phyloP scores from a whole-genome alignment of 2,113 vertebrate species.

The Dinomys branickii region DNA sequence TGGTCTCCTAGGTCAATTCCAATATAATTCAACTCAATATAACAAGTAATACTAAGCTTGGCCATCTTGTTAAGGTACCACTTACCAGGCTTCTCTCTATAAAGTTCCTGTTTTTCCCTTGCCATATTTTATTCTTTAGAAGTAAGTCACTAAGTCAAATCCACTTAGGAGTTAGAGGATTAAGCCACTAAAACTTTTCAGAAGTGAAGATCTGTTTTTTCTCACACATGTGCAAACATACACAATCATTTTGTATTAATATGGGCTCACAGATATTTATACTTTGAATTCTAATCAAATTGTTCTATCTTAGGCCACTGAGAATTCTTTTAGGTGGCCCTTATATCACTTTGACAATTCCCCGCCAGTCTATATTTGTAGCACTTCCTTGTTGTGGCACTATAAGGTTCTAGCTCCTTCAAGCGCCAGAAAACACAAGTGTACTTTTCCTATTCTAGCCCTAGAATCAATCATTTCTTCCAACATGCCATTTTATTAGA shows the following conservation, averaged over 20 bases:
- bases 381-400: conserved; percentile 7
- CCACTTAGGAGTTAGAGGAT: not conserved
- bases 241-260: not conserved
- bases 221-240: not conserved
- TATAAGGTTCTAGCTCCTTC: not conserved
- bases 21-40: not conserved
- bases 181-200: conserved; percentile 36
- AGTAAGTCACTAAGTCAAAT: conserved; percentile 18
- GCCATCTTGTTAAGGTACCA: conserved; percentile 9
- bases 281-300: conserved; percentile 3
- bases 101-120: not conserved
- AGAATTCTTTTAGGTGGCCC: not conserved
- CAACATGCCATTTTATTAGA: not conserved
- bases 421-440: not conserved
- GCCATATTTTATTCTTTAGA: not conserved
- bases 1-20: too few relatives aligned
- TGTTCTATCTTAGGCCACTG: not conserved
- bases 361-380: not conserved
- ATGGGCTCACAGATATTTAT: not conserved
- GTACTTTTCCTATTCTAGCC: not conserved
- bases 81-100: not conserved
- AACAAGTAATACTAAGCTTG: not conserved
- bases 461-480: not conserved
- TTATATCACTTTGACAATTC: not conserved
- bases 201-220: not conserved